These are phyloP conservation scores for Montipora sp. DNA, from an alignment of 64 coral and sea anemone genomes.

Conservation along the genomic window DNA sequence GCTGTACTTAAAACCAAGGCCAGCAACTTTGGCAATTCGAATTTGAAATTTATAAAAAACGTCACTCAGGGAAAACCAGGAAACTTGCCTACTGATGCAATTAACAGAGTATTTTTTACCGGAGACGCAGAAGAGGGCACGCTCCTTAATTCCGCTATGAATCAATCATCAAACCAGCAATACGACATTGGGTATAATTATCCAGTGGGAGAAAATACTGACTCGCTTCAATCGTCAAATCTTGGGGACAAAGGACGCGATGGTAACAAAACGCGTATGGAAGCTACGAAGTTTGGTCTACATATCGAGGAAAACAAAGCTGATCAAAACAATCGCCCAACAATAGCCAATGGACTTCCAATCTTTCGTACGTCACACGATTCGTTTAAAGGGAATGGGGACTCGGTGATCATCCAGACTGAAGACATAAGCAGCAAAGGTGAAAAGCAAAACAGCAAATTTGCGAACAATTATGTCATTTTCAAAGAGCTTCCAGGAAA, in stretches of 20 bases:
- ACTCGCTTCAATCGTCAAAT: not conserved
- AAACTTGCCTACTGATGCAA: not conserved
- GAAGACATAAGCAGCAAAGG: not conserved
- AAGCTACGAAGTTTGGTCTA: not conserved
- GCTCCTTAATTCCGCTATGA: not conserved
- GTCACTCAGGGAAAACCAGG: not conserved
- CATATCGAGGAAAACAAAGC: not conserved
- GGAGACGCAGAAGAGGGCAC: slow-evolving; percentile 17
- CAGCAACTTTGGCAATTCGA: not conserved
- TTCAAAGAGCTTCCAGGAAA: not conserved
- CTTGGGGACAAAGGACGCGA: not conserved
- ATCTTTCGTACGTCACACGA: not conserved
- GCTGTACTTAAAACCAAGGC: not conserved
- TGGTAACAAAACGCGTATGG: not conserved
- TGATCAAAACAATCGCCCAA: not conserved
- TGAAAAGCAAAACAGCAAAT: not conserved
- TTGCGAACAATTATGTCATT: not conserved
- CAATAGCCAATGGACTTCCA: not conserved
- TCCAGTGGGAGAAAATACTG: not conserved
- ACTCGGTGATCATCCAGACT: not conserved
- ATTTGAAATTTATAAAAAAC: not conserved
- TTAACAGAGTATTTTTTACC: not conserved
- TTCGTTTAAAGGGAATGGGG: not conserved
- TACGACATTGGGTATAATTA: not conserved
- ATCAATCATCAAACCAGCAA: not conserved